Conservation (phyloP, 2,888 invertebrate genomes). For the Rotaria socialis region DNA sequence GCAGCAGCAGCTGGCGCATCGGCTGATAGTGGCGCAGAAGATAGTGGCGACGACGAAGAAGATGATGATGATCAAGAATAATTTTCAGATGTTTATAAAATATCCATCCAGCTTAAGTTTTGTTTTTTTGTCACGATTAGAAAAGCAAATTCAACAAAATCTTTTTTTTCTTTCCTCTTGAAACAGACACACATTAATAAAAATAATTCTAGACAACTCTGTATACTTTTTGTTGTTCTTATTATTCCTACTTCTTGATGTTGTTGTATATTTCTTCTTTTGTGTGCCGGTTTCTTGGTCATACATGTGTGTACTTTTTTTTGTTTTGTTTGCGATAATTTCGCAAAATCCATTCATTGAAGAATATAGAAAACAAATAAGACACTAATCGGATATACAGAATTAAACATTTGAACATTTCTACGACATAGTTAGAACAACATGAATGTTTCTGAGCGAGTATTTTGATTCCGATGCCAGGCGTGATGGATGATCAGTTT, state of each 20-base stretch:
- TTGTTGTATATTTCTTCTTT: constrained; percentile 6
- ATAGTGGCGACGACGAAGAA: neutral
- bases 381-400: neutral
- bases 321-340: neutral
- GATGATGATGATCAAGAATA: neutral
- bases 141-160: neutral
- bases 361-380: constrained; percentile 18
- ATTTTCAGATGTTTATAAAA: neutral
- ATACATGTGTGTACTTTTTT: neutral
- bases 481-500: neutral
- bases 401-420: neutral
- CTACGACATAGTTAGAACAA: neutral
- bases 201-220: neutral
- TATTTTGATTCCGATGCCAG: neutral
- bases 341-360: constrained; percentile 11
- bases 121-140: neutral
- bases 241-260: neutral
- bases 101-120: neutral
- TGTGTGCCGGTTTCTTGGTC: constrained; percentile 27
- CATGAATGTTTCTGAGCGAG: neutral
- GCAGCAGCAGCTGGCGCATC: constrained; percentile 8
- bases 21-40: neutral
- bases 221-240: constrained; percentile 23
- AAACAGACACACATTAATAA: neutral
- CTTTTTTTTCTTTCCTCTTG: neutral